Evolutionary conservation across 2,113 vertebrate species (phyloP).

Genomic region (Alces alces): DNA sequence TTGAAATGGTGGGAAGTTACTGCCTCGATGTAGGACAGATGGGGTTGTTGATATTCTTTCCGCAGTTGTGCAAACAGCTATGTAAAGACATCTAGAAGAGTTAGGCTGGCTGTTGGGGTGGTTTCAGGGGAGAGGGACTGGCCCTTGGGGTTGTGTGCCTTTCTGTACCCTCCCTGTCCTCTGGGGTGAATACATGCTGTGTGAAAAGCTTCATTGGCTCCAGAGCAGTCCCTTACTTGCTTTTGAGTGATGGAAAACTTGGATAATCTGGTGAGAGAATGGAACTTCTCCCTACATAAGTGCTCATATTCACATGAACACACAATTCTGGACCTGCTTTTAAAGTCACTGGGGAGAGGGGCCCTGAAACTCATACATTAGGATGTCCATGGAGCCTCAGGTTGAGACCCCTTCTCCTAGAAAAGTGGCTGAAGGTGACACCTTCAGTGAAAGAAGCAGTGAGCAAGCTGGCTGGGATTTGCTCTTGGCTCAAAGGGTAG

Average conservation of each 20-base stretch:
- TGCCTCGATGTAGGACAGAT: background rate
- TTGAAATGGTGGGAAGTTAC: background rate
- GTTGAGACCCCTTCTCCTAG: background rate
- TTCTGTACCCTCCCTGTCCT: background rate
- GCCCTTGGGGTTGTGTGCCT: background rate
- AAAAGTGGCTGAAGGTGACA: background rate
- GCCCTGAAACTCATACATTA: background rate
- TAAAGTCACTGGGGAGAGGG: background rate
- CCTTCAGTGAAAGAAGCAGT: background rate
- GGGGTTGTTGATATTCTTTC: background rate
- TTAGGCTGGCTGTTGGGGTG: background rate
- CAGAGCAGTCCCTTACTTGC: background rate
- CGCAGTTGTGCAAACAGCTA: background rate
- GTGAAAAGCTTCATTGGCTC: background rate
- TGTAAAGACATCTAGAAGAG: background rate
- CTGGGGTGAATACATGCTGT: background rate
- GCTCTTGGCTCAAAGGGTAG: background rate
- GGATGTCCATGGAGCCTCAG: background rate
- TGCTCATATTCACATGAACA: background rate
- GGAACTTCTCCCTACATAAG: background rate
- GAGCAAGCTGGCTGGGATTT: background rate
- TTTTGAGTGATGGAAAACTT: background rate
- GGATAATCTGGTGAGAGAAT: background rate
- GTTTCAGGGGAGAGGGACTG: background rate
- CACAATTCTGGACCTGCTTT: background rate